Evolutionary conservation across 2,113 vertebrate genomes (phyloP), one percentile per base, ranked within the genome.

Genomic region (Nibea coibor): DNA sequence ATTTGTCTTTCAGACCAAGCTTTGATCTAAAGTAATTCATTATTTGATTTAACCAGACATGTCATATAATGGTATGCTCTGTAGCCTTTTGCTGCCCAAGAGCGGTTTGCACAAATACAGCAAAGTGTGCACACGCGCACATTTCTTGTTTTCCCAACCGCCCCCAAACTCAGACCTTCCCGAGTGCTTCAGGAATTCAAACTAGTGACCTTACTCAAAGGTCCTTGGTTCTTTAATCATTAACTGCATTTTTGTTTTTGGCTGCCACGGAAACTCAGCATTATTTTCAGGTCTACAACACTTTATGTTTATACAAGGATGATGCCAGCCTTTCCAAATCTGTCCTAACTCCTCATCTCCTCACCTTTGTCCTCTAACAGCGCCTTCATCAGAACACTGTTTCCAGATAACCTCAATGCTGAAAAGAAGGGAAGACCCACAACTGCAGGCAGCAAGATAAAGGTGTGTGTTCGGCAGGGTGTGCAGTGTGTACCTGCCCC

Each of bases 361-460:
- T 84, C 19, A 31, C 15, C 10, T 83, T 72, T 87, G 50, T 84
- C 43, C 12, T 79, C 50, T 47, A 5, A 83, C 88, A 99, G 98
- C 84, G 90, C 95, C 90, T 99, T 99, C 92, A 98, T 99, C 94
- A 96, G 97, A 93, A 95, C 96, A 75, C 93, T 97, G 80, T 99
- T 98, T 94, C 95, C 95, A 22, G 98, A 99, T 94, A 99, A 96
- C 89, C 96, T 99, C 85, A 98, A 98, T 74, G 96, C 96, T 42
- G 98, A 99, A 28, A 99, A 99, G 94, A 99, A 99, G 87, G 98
- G 98, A 57, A 96, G 98, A 65, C 98, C 98, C 73, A 97, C 98
- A 0, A 99, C 98, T 16, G 98, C 96, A 0, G 96, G 97, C 88
- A 99, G 97, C 93, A 99, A 99, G 95, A 99, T 99, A 91, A 99